Evolutionary conservation across 2,797 vertebrate species (phyloP), one percentile per base, ranked within the genome.

Genomic region (Schizopygopsis pylzovi): DNA sequence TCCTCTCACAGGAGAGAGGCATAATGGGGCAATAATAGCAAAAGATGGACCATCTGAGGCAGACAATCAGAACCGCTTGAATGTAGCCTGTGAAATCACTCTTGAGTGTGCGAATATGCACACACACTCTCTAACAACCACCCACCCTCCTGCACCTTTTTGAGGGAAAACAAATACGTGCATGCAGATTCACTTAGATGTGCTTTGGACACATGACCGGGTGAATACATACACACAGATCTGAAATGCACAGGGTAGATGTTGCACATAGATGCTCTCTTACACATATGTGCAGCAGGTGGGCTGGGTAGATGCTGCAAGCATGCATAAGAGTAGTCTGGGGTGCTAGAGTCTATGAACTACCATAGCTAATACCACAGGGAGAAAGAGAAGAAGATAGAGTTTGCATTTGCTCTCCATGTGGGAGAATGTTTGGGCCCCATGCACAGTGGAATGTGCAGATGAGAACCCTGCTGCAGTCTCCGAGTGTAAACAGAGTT

Each of bases 11-110:
- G 91, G 92, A 95, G 93, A 94, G 93, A 90, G 93, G 88, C 91
- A 89, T 94, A 95, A 95, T 95, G 92, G 94, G 91, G 79, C 83
- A 86, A 93, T 94, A 95, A 95, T 94, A 94, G 92, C 92, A 92
- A 93, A 93, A 95, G 94, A 95, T 95, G 93, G 93, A 95, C 94
- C 93, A 93, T 94, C 94, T 95, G 91, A 93, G 94, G 94, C 94
- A 95, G 94, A 94, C 94, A 94, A 95, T 95, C 94, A 95, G 71
- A 52, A 28, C 81, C 20, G 75, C 84, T 85, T 81, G 83, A 88
- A 83, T 72, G 56, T 83, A 81, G 85, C 76, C 84, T 65, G 70
- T 75, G 68, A 85, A 85, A 85, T 81, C 84, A 81, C 78, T 81
- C 78, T 80, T 59, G 78, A 85, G 72, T 81, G 82, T 85, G 83